A percentile compares a stretch with the other conserved stretches of the same genome.
Evolutionary conservation across 2,797 vertebrate genomes (phyloP).

Genomic region (Odontamblyopus lacepedii): DNA sequence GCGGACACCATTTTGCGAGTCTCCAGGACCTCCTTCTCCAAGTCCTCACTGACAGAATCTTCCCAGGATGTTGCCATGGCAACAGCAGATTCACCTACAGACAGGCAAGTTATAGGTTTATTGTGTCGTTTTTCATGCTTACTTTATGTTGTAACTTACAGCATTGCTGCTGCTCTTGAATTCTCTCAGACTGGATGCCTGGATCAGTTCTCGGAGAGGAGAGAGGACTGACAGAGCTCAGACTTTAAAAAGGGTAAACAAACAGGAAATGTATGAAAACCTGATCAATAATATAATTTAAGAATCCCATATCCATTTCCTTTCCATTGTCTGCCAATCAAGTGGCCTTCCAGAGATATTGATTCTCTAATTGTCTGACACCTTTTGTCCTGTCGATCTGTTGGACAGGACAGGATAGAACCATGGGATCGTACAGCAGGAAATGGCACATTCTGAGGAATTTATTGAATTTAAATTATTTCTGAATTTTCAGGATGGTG

Average conservation of each 20-base stretch:
- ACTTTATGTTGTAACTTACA: conserved; percentile 51
- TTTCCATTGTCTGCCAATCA: not conserved
- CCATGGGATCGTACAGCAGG: too few relatives aligned
- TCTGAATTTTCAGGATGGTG: not conserved
- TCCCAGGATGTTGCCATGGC: conserved; percentile 77
- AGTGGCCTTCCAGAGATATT: too few relatives aligned
- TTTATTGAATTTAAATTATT: not conserved
- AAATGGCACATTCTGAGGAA: not conserved
- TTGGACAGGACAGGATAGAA: not conserved
- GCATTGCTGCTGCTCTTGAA: conserved; percentile 68
- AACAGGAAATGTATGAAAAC: conserved; percentile 16
- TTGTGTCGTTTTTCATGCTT: conserved; percentile 40
- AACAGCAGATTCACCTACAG: conserved; percentile 35
- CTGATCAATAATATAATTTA: not conserved
- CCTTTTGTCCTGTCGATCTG: not conserved
- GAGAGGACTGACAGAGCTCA: conserved; percentile 87
- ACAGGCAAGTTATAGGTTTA: not conserved
- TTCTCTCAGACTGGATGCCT: conserved; percentile 74
- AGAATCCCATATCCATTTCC: not conserved
- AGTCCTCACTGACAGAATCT: conserved; percentile 85
- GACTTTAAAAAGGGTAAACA: conserved; percentile 59
- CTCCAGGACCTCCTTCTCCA: conserved; percentile 95
- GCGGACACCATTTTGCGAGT: conserved; percentile 94
- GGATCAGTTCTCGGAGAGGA: conserved; percentile 81
- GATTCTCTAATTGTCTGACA: not conserved